Conservation (phyloP, 2,888 invertebrate genomes). For the Nebria salina region DNA sequence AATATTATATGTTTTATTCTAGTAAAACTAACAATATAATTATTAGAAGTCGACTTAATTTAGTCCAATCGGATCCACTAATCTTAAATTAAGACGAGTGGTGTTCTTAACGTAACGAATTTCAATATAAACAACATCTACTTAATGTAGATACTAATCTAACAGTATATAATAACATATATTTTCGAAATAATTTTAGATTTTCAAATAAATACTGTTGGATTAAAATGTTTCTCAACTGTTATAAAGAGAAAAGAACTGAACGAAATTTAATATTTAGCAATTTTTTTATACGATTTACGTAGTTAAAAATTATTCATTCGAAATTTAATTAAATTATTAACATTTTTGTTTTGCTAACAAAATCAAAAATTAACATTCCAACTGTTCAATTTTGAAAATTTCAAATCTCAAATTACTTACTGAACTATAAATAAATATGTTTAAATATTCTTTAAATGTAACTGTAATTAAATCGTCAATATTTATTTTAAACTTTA, state of each 20-base stretch:
- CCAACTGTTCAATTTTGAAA: not conserved
- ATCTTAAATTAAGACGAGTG: slow-evolving; percentile 46
- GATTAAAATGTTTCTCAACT: not conserved
- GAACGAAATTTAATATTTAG: not conserved
- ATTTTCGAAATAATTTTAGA: not conserved
- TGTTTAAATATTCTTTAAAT: not conserved
- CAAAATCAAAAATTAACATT: not conserved
- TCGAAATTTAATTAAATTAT: not conserved
- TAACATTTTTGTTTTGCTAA: not conserved
- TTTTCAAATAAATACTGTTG: not conserved
- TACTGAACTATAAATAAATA: not conserved
- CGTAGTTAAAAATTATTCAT: not conserved
- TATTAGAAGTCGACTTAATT: slow-evolving; percentile 20
- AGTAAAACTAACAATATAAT: slow-evolving; percentile 45
- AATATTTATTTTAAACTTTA: not conserved
- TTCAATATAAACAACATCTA: not conserved
- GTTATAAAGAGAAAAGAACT: not conserved
- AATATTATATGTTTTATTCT: slow-evolving; percentile 45
- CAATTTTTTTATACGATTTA: not conserved
- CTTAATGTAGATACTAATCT: not conserved
- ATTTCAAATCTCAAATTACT: not conserved
- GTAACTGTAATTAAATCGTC: not conserved
- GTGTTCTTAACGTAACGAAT: slow-evolving; percentile 9
- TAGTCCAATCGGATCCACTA: slow-evolving; percentile 33
- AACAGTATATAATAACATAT: not conserved